Evolutionary conservation across 2,113 vertebrate genomes (phyloP).

Genomic region (Neoarius graeffei): DNA sequence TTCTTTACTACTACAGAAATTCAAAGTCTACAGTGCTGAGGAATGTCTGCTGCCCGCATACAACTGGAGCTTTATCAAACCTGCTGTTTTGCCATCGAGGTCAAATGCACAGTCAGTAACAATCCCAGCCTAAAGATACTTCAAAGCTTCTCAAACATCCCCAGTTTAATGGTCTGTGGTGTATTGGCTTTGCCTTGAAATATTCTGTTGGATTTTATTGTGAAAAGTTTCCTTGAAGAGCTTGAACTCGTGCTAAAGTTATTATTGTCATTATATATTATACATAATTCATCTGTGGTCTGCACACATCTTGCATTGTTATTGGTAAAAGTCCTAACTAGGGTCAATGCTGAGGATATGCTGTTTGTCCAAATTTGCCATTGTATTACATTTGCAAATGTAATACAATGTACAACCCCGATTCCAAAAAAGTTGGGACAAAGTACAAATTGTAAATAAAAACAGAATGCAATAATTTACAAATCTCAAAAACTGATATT

Average conservation of each 20-base stretch:
- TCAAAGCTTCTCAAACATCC: constrained; percentile 8
- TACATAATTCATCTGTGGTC: constrained; percentile 3
- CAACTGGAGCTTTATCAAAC: constrained; percentile 16
- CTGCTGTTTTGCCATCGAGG: constrained; percentile 24
- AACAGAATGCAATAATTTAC: no score
- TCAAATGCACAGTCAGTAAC: constrained; percentile 23
- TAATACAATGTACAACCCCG: neutral
- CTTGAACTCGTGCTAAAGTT: constrained; percentile 2
- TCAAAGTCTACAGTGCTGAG: neutral
- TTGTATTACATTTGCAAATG: neutral
- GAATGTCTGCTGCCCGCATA: neutral
- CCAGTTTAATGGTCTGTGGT: neutral
- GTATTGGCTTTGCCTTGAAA: constrained; percentile 17
- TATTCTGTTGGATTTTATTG: constrained; percentile 14
- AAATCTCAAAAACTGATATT: no score
- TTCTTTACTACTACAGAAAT: neutral
- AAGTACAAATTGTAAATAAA: no score
- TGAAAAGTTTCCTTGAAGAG: constrained; percentile 5
- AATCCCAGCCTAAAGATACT: constrained; percentile 8
- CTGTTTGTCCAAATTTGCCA: neutral
- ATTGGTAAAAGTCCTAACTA: neutral
- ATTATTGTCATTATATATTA: constrained; percentile 20
- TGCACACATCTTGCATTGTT: constrained; percentile 9
- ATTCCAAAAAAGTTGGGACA: no score
- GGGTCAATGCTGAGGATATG: neutral